Conservation (phyloP, 1,140 invertebrate species). For the Listronotus bonariensis region DNA sequence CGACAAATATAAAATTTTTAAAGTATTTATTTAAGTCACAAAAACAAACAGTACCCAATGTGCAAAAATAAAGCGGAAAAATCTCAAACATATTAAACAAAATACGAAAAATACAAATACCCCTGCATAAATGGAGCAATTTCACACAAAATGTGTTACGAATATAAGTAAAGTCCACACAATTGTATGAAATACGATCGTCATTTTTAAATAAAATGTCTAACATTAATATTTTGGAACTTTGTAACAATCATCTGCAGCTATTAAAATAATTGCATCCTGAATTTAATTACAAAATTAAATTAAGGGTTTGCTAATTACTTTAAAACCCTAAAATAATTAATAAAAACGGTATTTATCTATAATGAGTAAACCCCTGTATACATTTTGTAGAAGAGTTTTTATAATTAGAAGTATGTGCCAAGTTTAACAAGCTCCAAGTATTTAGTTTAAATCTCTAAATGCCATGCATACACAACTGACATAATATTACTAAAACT, state of each 20-base stretch:
- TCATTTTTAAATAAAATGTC: slow-evolving; percentile 38
- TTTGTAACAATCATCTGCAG: slow-evolving; percentile 13
- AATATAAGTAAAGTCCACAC: slow-evolving; percentile 34
- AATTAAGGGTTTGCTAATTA: not conserved
- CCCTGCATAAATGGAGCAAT: slow-evolving; percentile 32
- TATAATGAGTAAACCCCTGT: slow-evolving; percentile 13
- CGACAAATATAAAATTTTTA: no score
- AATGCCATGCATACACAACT: no score
- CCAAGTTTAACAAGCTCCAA: no score
- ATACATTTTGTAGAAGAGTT: slow-evolving; percentile 1
- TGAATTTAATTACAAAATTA: not conserved
- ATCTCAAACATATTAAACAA: slow-evolving; percentile 26
- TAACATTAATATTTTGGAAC: slow-evolving; percentile 35
- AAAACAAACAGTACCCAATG: slow-evolving; percentile 40
- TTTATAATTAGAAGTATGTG: no score
- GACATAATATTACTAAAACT: no score
- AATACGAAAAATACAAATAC: slow-evolving; percentile 14
- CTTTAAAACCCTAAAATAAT: slow-evolving; percentile 5
- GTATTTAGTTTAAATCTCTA: no score
- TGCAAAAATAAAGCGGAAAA: slow-evolving; percentile 38
- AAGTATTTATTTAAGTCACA: slow-evolving; percentile 15
- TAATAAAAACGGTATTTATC: slow-evolving; percentile 5
- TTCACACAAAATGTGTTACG: slow-evolving; percentile 39
- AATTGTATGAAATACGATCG: slow-evolving; percentile 40
- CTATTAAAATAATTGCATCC: slow-evolving; percentile 3